Evolutionary conservation across 2,797 vertebrate species (phyloP), one percentile per base, ranked within the genome.

Genomic region (Urosaurus nigricauda): DNA sequence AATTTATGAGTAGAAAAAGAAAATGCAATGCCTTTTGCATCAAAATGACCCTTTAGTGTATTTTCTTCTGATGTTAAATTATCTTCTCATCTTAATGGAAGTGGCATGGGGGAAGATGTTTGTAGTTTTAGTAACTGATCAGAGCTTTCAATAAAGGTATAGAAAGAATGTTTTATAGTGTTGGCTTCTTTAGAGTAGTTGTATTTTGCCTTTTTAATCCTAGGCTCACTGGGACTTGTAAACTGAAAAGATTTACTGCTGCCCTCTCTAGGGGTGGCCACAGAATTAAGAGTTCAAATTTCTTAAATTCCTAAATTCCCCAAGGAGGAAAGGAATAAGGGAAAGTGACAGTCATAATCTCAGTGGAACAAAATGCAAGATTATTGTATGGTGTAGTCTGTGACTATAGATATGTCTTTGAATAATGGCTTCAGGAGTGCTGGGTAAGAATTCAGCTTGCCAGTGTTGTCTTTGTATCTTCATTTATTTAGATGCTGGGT

Each of bases 31-130:
- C 88, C 93, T 95, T 96, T 92, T 95, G 89, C 90, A 93, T 94
- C 93, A 93, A 91, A 96, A 94, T 92, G 91, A 93, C 37, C 92
- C 90, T 95, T 95, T 95, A 94, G 93, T 95, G 90, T 93, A 81
- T 71, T 87, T 90, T 92, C 93, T 93, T 95, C 96, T 95, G 93
- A 94, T 95, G 91, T 93, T 95, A 80, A 95, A 86, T 92, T 93
- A 90, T 92, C 89, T 94, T 95, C 93, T 94, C 89, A 91, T 94
- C 91, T 91, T 5, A 11, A 65, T 35, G 12, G 19, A 13, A 5
- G 13, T 87, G 37, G 71, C 5, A 14, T 85, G 91, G 35, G 65
- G 60, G 83, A 92, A 35, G 74, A 0, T 92, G 87, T 89, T 93
- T 94, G 92, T 92, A 85, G 89, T 94, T 92, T 91, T 86, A 93